phyloP scores from a whole-genome alignment of 2,797 vertebrate species.

The Pangasius mekongensis region DNA sequence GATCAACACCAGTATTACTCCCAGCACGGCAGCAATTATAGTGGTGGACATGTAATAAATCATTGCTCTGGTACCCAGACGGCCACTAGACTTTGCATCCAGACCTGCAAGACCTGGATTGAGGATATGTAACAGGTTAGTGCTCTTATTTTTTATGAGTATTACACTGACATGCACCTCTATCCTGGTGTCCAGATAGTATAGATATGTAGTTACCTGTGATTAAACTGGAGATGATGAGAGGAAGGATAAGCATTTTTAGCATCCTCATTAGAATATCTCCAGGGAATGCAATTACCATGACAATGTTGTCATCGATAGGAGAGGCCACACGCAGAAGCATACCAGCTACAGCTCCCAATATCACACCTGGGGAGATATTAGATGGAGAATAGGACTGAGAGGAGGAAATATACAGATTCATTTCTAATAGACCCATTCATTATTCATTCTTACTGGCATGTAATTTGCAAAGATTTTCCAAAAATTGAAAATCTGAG shows the following conservation, averaged over 20 bases:
- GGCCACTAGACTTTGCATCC: conserved; percentile 97
- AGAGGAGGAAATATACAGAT: conserved; percentile 21
- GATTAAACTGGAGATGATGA: conserved; percentile 99
- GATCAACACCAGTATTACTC: conserved; percentile 93
- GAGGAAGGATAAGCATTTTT: conserved; percentile 98
- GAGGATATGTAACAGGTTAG: not conserved
- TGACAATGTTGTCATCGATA: conserved; percentile 91
- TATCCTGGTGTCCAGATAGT: not conserved
- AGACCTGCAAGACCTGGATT: conserved; percentile 88
- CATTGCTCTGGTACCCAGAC: conserved; percentile 96
- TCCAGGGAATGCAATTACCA: conserved; percentile 96
- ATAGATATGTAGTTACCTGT: conserved; percentile 79
- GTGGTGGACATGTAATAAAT: conserved; percentile 97
- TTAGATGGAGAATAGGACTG: conserved; percentile 4
- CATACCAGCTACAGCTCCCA: conserved; percentile 88
- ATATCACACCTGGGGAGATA: conserved; percentile 85
- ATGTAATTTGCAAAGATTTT: conserved; percentile 22
- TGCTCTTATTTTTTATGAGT: not conserved
- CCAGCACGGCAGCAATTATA: conserved; percentile 93
- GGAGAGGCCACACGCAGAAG: conserved; percentile 90
- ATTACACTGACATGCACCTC: not conserved
- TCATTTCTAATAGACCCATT: conserved; percentile 7
- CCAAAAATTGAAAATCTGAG: conserved; percentile 11
- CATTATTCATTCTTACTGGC: conserved; percentile 32
- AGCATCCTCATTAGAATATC: conserved; percentile 99